A percentile compares a stretch with the other conserved stretches of the same genome.
These are phyloP conservation scores for Clusia tigrina DNA, from an alignment of 2,888 invertebrate species.

Conservation along the genomic window DNA sequence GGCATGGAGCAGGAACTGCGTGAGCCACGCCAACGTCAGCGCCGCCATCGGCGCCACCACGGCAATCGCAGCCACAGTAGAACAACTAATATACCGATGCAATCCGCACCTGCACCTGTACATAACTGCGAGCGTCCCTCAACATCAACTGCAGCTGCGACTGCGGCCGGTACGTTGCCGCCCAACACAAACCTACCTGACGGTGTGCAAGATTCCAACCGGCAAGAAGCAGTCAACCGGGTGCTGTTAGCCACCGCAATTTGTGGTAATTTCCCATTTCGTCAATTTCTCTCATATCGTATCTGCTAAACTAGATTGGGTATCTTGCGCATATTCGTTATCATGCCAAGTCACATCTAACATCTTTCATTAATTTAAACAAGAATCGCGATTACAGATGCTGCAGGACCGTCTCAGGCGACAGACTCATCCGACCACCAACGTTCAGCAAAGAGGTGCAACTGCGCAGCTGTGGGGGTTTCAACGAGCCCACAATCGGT, in stretches of 20 bases:
- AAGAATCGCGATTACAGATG: constrained; percentile 64
- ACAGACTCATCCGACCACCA: constrained; percentile 31
- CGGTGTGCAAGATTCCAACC: constrained; percentile 36
- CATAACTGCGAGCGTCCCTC: constrained; percentile 53
- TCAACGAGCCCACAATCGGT: constrained; percentile 56
- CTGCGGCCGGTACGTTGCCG: constrained; percentile 43
- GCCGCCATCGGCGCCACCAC: constrained; percentile 45
- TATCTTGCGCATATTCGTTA: constrained; percentile 8
- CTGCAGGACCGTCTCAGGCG: constrained; percentile 57
- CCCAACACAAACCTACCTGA: background rate
- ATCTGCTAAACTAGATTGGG: background rate
- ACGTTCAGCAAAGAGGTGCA: background rate
- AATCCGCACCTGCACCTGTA: constrained; percentile 47
- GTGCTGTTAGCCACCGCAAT: constrained; percentile 55
- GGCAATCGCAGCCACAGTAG: constrained; percentile 42
- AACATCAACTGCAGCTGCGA: constrained; percentile 54
- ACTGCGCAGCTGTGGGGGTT: constrained; percentile 52
- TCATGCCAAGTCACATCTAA: constrained; percentile 13
- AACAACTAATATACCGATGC: constrained; percentile 46
- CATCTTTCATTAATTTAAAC: constrained; percentile 44
- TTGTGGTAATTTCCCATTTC: constrained; percentile 52
- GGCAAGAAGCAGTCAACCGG: constrained; percentile 47
- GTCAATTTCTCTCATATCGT: background rate
- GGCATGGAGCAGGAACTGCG: constrained; percentile 65
- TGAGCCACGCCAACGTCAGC: constrained; percentile 52